Evolutionary conservation across 1,140 invertebrate species (phyloP), one percentile per base, ranked within the genome.

Genomic region (Phocides pigmalion): DNA sequence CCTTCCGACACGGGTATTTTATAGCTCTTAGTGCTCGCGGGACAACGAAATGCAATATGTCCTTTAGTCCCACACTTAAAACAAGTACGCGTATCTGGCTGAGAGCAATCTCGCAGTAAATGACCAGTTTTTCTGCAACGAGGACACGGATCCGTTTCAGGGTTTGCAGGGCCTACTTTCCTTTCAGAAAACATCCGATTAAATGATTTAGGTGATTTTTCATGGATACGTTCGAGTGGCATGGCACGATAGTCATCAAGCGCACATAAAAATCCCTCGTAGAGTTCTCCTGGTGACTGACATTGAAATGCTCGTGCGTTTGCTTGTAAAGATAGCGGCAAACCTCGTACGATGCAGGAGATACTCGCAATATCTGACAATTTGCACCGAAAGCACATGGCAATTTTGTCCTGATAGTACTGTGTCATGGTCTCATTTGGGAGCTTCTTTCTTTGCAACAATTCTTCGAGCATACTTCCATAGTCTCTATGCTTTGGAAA

Each of bases 101-200:
- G 16, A 1, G 59, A 1, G 9, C 74, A 76, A 11, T 68, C 62
- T 1, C 62, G 62, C 22, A 67, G 4, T 4, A 70, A 6, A 35
- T 77, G 75, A 0, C 75, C 72, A 1, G 65, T 68, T 15, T 77
- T 66, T 16, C 74, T 74, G 14, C 75, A 77, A 0, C 74, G 67
- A 4, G 69, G 67, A 44, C 70, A 74, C 2, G 67, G 74, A 11
- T 72, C 70, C 2, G 19, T 62, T 3, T 70, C 68, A 19, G 51
- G 44, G 17, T 70, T 66, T 35, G 28, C 15, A n/a, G 14, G 12
- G 16, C 37, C 19, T n/a, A n/a, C n/a, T n/a, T n/a, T n/a, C n/a
- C n/a, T n/a, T n/a, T n/a, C n/a, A n/a, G n/a, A n/a, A n/a, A n/a
- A n/a, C n/a, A n/a, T n/a, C n/a, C n/a, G n/a, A n/a, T n/a, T n/a